Evolutionary conservation across 1,140 invertebrate species (phyloP), one percentile per base, ranked within the genome.

Genomic region (Cotesia glomerata): DNA sequence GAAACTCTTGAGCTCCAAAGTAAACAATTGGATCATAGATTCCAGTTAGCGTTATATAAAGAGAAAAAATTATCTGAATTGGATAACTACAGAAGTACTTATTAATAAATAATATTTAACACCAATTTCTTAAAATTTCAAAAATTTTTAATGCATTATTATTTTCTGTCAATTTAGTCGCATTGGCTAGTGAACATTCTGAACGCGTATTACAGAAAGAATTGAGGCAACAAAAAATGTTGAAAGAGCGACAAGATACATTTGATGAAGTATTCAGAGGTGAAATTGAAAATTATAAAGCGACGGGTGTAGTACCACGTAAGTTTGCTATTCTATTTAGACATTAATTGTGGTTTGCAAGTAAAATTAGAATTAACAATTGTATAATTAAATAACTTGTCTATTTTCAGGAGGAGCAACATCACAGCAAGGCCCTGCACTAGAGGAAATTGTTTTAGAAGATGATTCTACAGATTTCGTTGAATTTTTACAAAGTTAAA

Each of bases 181-280:
- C 89, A 76, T 77, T 92, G 13, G 89, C 89, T 26, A 81, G 82
- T 13, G 88, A 91, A 49, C 91, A 92, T 83, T 85, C 88, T 5
- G 82, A 89, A 54, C 89, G 88, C 80, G 85, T 92, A 4, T 79
- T 86, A 35, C 85, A 89, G 63, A 82, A 88, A 76, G 91, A 93
- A 78, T 77, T 86, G 32, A 87, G 85, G 26, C 89, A 90, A 70
- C 88, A 90, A 71, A 82, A 86, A 71, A 81, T 87, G 35, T 79
- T 92, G 58, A 89, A 90, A 77, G 92, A 93, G 79, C 85, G 91
- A 72, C 91, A 92, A 78, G 88, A 90, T 80, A 90, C 89, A 0
- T 93, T 92, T 80, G 89, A 90, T 71, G 89, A 92, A 80, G 91
- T 89, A n/a, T 93, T 93, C 81, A 88, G 90, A 81, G 88, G 89